Conservation (phyloP, 1,140 invertebrate species). For the Listronotus oregonensis region DNA sequence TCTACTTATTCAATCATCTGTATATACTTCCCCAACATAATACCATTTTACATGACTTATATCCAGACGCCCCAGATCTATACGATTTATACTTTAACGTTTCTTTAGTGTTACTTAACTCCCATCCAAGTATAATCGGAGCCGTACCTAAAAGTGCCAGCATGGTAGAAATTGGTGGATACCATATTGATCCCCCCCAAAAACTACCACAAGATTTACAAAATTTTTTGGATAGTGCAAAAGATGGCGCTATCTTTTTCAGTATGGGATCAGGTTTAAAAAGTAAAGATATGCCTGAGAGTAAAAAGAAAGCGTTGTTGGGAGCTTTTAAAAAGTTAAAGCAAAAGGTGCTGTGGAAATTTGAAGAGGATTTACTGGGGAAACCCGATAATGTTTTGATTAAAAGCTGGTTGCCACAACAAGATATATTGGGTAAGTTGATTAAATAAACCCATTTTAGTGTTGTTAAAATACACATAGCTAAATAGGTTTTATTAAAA, state of each 20-base stretch:
- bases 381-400: too few species aligned
- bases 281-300: constrained; percentile 55
- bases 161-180: constrained; percentile 40
- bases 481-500: too few species aligned
- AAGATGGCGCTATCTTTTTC: constrained; percentile 72
- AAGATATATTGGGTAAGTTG: too few species aligned
- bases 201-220: constrained; percentile 61
- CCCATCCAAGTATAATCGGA: constrained; percentile 44
- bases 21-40: constrained; percentile 48
- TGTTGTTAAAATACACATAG: too few species aligned
- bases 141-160: constrained; percentile 45
- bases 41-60: constrained; percentile 52
- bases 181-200: constrained; percentile 44
- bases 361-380: constrained; percentile 52
- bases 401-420: too few species aligned
- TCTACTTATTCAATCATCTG: constrained; percentile 12
- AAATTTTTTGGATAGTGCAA: constrained; percentile 66
- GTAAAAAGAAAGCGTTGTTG: constrained; percentile 59
- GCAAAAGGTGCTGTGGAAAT: constrained; percentile 69
- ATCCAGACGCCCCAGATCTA: constrained; percentile 57
- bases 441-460: too few species aligned
- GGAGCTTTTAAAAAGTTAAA: constrained; percentile 60
- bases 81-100: constrained; percentile 59
- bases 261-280: constrained; percentile 67
- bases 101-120: constrained; percentile 53